Percentiles rank a stretch among this genome's conserved stretches.
These are phyloP conservation scores for Trachythela sp. DNA, from an alignment of 64 coral and sea anemone species.

Conservation along the genomic window DNA sequence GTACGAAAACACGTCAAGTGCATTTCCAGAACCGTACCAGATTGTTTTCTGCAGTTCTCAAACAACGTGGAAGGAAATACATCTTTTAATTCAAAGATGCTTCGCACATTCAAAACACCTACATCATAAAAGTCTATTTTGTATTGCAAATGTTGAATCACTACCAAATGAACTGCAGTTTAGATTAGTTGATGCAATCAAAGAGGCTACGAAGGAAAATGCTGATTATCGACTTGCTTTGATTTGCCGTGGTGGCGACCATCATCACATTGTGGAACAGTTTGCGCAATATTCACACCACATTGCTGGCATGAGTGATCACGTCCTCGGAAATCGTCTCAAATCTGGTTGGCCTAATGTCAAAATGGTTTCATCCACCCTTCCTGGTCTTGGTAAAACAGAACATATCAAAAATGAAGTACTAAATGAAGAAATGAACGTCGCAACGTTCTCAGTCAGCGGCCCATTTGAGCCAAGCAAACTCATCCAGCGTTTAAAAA, in stretches of 20 bases:
- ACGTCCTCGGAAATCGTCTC: conserved; percentile 45
- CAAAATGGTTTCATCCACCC: conserved; percentile 57
- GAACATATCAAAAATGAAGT: conserved; percentile 61
- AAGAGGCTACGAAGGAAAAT: not conserved
- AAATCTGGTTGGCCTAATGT: conserved; percentile 51
- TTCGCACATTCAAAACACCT: conserved; percentile 48
- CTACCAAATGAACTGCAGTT: conserved; percentile 87
- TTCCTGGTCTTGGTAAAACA: conserved; percentile 84
- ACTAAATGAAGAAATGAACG: conserved; percentile 24
- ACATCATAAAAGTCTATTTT: conserved; percentile 46
- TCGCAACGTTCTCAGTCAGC: conserved; percentile 68
- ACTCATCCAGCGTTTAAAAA: conserved; percentile 45
- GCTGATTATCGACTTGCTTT: conserved; percentile 54
- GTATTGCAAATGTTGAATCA: conserved; percentile 81
- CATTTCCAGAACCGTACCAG: conserved; percentile 70
- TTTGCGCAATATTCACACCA: conserved; percentile 59
- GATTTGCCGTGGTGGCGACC: conserved; percentile 76
- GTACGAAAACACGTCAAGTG: conserved; percentile 52
- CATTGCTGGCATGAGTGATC: conserved; percentile 65
- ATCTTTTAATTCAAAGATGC: conserved; percentile 57
- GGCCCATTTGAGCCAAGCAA: conserved; percentile 60
- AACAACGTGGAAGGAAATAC: conserved; percentile 78
- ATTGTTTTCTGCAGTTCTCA: conserved; percentile 75
- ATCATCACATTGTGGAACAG: conserved; percentile 84
- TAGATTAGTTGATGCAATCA: conserved; percentile 60